Evolutionary conservation across 2,113 vertebrate species (phyloP).

Genomic region (Sula dactylatra): DNA sequence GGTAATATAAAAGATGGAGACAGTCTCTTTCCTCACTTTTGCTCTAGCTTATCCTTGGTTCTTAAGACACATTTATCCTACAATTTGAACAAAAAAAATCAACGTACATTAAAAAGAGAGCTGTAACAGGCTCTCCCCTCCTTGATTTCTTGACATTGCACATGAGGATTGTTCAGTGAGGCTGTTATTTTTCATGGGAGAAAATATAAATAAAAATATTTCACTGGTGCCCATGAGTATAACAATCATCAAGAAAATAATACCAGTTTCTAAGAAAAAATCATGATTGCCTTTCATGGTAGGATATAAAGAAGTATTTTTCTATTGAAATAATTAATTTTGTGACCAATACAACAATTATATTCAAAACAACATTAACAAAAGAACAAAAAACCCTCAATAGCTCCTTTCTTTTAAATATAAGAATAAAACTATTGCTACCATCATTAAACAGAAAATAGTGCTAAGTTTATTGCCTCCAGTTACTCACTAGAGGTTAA

Average conservation of each 20-base stretch:
- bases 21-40: background rate
- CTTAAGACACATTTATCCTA: background rate
- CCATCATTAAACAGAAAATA: background rate
- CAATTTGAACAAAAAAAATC: background rate
- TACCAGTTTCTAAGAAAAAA: background rate
- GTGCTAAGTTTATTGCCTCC: background rate
- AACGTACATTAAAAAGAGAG: background rate
- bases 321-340: background rate
- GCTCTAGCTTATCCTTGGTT: background rate
- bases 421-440: background rate
- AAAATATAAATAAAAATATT: background rate
- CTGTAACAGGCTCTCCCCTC: background rate
- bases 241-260: background rate
- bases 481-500: background rate
- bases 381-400: fast-evolving
- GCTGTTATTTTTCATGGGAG: background rate
- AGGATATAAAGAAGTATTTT: background rate
- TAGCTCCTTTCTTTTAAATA: background rate
- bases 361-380: background rate
- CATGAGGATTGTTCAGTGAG: background rate
- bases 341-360: background rate
- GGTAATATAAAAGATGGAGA: background rate
- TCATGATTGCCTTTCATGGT: background rate
- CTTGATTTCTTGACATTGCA: background rate
- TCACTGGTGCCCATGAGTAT: background rate